Percentiles rank a stretch among this genome's conserved stretches.
phyloP scores from a whole-genome alignment of 2,797 vertebrate genomes.

The Gobionotothen gibberifrons region DNA sequence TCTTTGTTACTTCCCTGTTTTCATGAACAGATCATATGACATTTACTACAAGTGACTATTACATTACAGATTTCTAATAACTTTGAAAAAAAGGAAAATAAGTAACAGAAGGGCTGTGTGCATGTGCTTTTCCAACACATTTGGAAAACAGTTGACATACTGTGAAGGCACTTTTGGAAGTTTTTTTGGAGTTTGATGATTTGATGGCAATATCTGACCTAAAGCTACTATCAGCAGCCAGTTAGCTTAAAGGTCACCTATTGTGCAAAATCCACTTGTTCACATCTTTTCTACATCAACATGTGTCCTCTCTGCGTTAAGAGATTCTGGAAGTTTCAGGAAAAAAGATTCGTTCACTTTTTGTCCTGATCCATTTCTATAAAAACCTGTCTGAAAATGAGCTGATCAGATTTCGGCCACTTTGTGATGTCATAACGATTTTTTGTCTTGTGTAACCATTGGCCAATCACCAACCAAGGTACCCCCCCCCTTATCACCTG shows the following conservation, averaged over 20 bases:
- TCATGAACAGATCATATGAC: slow-evolving; percentile 47
- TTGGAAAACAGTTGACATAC: background rate
- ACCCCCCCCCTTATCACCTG: no score
- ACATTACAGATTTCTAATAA: background rate
- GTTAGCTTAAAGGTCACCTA: background rate
- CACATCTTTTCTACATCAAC: no score
- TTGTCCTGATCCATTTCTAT: no score
- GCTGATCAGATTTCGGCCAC: no score
- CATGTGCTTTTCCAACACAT: background rate
- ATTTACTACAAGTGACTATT: slow-evolving; percentile 24
- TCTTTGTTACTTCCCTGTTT: slow-evolving; percentile 68
- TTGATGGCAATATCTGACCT: background rate
- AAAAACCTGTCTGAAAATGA: no score
- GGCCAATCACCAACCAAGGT: no score
- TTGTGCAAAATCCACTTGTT: no score
- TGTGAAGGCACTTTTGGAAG: background rate
- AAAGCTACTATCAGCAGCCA: background rate
- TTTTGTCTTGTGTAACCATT: no score
- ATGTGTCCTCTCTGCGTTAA: no score
- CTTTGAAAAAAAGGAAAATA: background rate
- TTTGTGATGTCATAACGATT: no score
- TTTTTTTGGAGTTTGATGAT: background rate
- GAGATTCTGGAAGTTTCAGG: no score
- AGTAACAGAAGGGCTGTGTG: background rate
- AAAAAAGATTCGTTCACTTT: no score